Conservation (phyloP, 2,888 invertebrate species). For the Nomada lathburiana region DNA sequence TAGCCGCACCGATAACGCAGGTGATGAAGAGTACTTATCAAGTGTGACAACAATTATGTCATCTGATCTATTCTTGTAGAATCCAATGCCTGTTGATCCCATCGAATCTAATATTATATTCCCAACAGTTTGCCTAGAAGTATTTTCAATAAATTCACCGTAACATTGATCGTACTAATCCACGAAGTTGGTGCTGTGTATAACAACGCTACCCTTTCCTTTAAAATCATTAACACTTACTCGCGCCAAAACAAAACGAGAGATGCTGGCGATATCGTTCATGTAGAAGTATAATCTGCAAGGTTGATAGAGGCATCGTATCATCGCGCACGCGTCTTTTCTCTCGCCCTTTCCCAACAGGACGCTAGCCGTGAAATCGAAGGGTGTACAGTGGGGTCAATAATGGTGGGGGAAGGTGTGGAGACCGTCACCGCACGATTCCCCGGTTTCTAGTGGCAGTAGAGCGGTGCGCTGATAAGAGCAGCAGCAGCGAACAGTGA, state of each 20-base stretch:
- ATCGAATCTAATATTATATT: background rate
- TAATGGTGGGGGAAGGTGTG: background rate
- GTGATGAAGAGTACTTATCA: conserved; percentile 38
- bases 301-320: background rate
- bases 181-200: no score
- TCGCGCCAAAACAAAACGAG: background rate
- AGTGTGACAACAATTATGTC: conserved; percentile 23
- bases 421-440: conserved; percentile 5
- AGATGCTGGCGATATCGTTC: background rate
- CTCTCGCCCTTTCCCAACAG: conserved; percentile 14
- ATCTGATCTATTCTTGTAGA: background rate
- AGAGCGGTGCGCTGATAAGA: conserved; percentile 72
- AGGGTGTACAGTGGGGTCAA: conserved; percentile 1
- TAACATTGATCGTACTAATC: no score
- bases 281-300: background rate
- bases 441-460: conserved; percentile 30
- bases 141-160: no score
- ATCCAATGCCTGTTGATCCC: background rate
- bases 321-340: conserved; percentile 47
- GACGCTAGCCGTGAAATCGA: conserved; percentile 7
- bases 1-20: conserved; percentile 24
- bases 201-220: background rate
- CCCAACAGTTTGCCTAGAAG: no score
- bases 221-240: background rate
- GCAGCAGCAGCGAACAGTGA: conserved; percentile 58